Evolutionary conservation across 2,797 vertebrate species (phyloP).

Genomic region (Tauraco hartlaubi): DNA sequence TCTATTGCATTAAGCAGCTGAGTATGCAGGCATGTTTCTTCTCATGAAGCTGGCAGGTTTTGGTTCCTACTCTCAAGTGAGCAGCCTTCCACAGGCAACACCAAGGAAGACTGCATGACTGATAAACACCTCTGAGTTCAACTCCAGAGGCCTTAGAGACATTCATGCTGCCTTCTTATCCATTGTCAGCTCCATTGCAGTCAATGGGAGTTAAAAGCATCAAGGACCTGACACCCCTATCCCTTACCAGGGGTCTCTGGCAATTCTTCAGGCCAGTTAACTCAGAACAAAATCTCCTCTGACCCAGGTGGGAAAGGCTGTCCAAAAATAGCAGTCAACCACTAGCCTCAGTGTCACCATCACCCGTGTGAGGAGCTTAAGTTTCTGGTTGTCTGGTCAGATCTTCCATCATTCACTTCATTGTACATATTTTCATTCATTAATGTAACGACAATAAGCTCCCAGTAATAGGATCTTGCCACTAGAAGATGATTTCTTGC

Average conservation of each 20-base stretch:
- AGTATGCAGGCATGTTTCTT: neutral
- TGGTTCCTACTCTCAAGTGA: neutral
- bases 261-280: constrained; percentile 52
- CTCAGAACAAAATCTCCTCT: constrained; percentile 36
- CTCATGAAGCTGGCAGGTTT: neutral
- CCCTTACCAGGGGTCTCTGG: constrained; percentile 30
- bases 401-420: constrained; percentile 31
- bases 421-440: constrained; percentile 32
- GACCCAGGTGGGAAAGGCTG: constrained; percentile 36
- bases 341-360: constrained; percentile 34
- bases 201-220: neutral
- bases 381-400: constrained; percentile 25
- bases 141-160: neutral
- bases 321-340: constrained; percentile 50
- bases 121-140: neutral
- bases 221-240: neutral
- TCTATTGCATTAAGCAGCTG: neutral
- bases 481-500: constrained; percentile 51
- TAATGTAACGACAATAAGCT: constrained; percentile 53
- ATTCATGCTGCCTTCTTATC: neutral
- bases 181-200: fast-evolving
- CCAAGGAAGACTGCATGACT: neutral
- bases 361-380: neutral
- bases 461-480: constrained; percentile 18
- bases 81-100: neutral